Percentiles rank a stretch among this genome's conserved stretches.
phyloP scores from a whole-genome alignment of 2,113 vertebrate species.

The Benitochromis conjunctus region DNA sequence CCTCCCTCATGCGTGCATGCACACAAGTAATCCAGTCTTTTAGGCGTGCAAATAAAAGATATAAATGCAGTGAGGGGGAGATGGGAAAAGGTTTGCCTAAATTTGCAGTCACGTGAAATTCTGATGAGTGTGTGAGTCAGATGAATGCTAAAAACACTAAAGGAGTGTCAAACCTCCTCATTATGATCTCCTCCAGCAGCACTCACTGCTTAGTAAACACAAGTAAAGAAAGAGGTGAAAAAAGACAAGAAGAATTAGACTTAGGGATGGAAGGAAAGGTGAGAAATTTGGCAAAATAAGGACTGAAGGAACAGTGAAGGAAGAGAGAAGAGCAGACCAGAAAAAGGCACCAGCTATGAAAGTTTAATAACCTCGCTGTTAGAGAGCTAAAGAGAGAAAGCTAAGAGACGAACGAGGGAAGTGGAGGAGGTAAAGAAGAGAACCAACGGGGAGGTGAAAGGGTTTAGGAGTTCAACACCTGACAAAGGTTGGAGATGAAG shows the following conservation, averaged over 20 bases:
- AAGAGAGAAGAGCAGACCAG: background rate
- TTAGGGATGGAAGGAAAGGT: background rate
- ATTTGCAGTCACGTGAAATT: constrained; percentile 46
- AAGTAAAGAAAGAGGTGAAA: background rate
- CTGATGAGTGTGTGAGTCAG: constrained; percentile 21
- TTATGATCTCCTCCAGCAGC: constrained; percentile 47
- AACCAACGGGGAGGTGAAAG: background rate
- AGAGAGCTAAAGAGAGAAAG: constrained; percentile 38
- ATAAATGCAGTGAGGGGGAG: constrained; percentile 30
- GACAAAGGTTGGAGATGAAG: background rate
- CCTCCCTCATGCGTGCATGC: background rate
- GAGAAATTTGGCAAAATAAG: background rate
- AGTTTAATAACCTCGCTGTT: constrained; percentile 55
- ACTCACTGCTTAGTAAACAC: constrained; percentile 44
- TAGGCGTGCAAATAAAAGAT: constrained; percentile 27
- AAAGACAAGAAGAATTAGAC: background rate
- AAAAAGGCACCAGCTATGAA: constrained; percentile 54
- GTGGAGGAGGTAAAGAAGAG: background rate
- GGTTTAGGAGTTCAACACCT: background rate
- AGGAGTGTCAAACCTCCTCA: constrained; percentile 55
- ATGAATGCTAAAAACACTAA: constrained; percentile 47
- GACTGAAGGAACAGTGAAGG: background rate
- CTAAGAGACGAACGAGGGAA: background rate
- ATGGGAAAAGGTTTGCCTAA: constrained; percentile 46
- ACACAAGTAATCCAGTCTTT: constrained; percentile 3